Evolutionary conservation across 1,140 invertebrate species (phyloP), one percentile per base, ranked within the genome.

Genomic region (Drosophila arawakana): DNA sequence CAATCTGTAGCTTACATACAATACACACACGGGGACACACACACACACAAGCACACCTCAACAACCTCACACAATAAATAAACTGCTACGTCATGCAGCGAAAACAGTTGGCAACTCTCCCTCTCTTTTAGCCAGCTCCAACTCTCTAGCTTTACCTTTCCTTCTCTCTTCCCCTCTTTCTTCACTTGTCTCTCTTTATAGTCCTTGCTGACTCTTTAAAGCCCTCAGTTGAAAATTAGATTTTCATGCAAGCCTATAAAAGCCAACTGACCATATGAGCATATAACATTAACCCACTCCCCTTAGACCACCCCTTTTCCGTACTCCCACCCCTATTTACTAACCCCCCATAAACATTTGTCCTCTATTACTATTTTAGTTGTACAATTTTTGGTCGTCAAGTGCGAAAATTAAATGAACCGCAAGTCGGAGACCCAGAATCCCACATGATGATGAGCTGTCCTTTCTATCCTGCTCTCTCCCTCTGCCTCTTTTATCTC

Each of bases 321-420:
- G n/a, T 39, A 49, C 43, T 11, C 18, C 18, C 6, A 18, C 30
- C 37, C 54, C 46, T 30, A 30, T 4, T 30, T 30, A 30, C n/a
- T 15, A 2, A 2, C 39, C 18, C 5, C 15, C 3, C 13, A 21
- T 25, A 61, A 50, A 50, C 15, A 39, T 62, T 50, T 62, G 13
- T 10, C 13, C 25, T 63, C 18, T 37, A 41, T 7, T 30, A 35
- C 43, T 47, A 47, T 37, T 55, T 55, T n/a, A 55, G 52, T 37
- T 61, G 8, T 44, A 57, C 30, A 55, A 13, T 69, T 69, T 70
- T 46, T 52, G 30, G 63, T 57, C 9, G 63, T 57, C 76, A 86
- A 78, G 82, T 86, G 82, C 82, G 82, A 86, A 86, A 82, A 86
- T 86, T 88, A 88, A 86, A 86, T 86, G 82, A 86, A 78, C 83